These are phyloP conservation scores for Dysmachus trigonus DNA, from an alignment of 2,888 invertebrate genomes.

Conservation along the genomic window DNA sequence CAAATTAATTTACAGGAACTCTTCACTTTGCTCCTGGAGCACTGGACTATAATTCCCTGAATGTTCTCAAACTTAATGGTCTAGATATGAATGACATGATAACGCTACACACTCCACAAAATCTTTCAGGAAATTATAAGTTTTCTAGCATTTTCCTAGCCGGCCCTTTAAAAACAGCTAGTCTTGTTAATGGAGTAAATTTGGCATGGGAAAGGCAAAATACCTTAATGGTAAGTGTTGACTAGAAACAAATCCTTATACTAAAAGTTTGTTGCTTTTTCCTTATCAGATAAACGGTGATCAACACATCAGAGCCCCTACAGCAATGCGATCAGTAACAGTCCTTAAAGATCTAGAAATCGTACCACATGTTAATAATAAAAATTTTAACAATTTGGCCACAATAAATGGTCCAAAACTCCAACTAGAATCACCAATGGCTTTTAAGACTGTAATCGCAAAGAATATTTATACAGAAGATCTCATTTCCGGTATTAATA, in stretches of 20 bases:
- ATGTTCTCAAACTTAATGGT: slow-evolving; percentile 64
- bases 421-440: slow-evolving; percentile 57
- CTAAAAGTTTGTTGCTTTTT: background rate
- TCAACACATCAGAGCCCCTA: slow-evolving; percentile 63
- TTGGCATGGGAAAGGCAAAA: slow-evolving; percentile 65
- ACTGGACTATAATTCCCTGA: slow-evolving; percentile 63
- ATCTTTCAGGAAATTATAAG: slow-evolving; percentile 59
- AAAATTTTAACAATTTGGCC: slow-evolving; percentile 61
- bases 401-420: slow-evolving; percentile 57
- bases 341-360: slow-evolving; percentile 59
- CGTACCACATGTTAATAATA: slow-evolving; percentile 60
- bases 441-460: slow-evolving; percentile 55
- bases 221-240: slow-evolving; percentile 67
- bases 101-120: slow-evolving; percentile 65
- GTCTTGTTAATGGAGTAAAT: slow-evolving; percentile 63
- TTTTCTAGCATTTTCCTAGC: slow-evolving; percentile 61
- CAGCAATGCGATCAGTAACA: slow-evolving; percentile 61
- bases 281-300: slow-evolving; percentile 55
- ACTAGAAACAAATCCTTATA: background rate
- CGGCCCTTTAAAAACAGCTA: slow-evolving; percentile 53
- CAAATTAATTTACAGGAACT: slow-evolving; percentile 58
- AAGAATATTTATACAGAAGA: slow-evolving; percentile 55
- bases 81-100: slow-evolving; percentile 64
- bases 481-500: slow-evolving; percentile 62
- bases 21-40: slow-evolving; percentile 63